phyloP scores from a whole-genome alignment of 1,140 invertebrate species.

The Lineus longissimus region DNA sequence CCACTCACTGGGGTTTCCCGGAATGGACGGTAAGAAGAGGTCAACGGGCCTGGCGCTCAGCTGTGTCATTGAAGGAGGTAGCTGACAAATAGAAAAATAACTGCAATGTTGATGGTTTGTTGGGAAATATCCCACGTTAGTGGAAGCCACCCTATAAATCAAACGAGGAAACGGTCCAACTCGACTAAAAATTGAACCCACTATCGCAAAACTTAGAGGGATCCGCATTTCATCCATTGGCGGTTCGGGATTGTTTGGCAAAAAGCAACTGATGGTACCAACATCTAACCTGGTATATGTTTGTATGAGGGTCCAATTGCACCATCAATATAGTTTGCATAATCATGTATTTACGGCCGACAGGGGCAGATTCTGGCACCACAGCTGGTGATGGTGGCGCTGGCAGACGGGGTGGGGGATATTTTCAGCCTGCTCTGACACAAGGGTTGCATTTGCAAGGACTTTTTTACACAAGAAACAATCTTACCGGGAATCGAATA shows the following conservation, averaged over 20 bases:
- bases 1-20: neutral
- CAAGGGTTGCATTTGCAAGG: no score
- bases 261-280: no score
- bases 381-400: neutral
- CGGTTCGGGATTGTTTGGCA: no score
- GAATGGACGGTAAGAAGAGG: neutral
- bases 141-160: no score
- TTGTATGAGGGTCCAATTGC: neutral
- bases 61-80: no score
- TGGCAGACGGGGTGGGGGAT: neutral
- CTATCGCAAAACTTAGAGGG: no score
- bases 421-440: neutral
- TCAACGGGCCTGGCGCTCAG: neutral
- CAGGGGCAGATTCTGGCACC: neutral
- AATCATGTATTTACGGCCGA: neutral
- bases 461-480: no score
- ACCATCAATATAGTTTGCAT: neutral
- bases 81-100: neutral
- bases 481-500: slow-evolving; percentile 43
- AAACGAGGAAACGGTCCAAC: no score
- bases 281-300: neutral
- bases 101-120: no score
- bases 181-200: no score
- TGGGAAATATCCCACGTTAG: no score
- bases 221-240: no score